A percentile compares a stretch with the other conserved stretches of the same genome.
phyloP scores from a whole-genome alignment of 1,140 invertebrate genomes.

The Trichoplusia ni region DNA sequence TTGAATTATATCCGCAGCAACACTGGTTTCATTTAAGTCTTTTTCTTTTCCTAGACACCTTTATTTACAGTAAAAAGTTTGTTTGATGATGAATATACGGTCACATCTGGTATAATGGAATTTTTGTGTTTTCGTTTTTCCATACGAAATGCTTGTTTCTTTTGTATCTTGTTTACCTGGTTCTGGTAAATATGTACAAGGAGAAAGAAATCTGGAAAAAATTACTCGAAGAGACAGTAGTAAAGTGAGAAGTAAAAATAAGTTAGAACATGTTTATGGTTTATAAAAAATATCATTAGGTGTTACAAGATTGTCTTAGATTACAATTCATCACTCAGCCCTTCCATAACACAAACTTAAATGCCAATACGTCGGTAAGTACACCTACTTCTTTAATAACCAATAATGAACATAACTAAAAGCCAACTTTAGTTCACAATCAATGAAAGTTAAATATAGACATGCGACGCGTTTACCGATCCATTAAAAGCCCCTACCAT shows the following conservation, averaged over 20 bases:
- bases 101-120: not conserved
- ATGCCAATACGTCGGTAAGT: not conserved
- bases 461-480: conserved; percentile 15
- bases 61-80: conserved; percentile 4
- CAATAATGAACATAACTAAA: conserved; percentile 12
- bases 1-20: conserved; percentile 35
- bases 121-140: no score
- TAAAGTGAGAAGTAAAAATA: no score
- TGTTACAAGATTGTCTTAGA: no score
- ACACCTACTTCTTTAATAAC: not conserved
- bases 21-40: conserved; percentile 27
- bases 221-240: no score
- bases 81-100: not conserved
- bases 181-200: no score
- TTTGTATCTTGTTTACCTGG: no score
- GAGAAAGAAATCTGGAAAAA: no score
- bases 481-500: conserved; percentile 26
- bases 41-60: not conserved
- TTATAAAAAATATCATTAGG: no score
- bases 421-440: conserved; percentile 16
- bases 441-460: conserved; percentile 30
- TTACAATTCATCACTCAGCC: not conserved
- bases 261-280: no score
- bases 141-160: no score
- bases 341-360: not conserved